Evolutionary conservation across 92 coral and sea anemone genomes (phyloP).

Genomic region (Epizoanthus illoricatus): DNA sequence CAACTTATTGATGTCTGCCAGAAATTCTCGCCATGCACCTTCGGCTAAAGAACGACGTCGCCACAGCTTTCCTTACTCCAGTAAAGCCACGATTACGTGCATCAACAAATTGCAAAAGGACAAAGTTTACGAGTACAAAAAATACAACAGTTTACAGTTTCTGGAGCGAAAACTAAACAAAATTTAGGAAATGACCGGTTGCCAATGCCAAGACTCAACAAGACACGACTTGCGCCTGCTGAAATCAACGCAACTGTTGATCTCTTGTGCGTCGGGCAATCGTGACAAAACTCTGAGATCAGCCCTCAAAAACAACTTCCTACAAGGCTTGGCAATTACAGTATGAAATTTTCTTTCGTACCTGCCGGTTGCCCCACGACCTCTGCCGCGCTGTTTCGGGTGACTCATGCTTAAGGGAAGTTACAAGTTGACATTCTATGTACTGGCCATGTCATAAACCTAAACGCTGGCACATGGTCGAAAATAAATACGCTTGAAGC

Average conservation of each 20-base stretch:
- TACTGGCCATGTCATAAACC: conserved; percentile 41
- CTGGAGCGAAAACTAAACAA: conserved; percentile 13
- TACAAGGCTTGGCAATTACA: conserved; percentile 15
- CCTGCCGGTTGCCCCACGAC: conserved; percentile 80
- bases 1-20: conserved; percentile 21
- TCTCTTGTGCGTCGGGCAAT: conserved; percentile 27
- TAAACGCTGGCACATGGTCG: conserved; percentile 27
- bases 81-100: neutral
- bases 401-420: conserved; percentile 79
- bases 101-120: neutral
- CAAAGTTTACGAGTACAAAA: neutral
- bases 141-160: neutral
- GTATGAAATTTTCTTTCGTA: conserved; percentile 12
- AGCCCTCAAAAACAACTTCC: conserved; percentile 16
- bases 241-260: conserved; percentile 10
- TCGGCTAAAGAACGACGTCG: conserved; percentile 14
- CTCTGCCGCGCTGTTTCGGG: conserved; percentile 66
- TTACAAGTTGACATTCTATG: conserved; percentile 79
- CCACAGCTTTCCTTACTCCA: neutral
- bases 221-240: conserved; percentile 23
- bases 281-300: conserved; percentile 16
- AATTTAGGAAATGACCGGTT: conserved; percentile 40
- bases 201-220: neutral
- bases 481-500: conserved; percentile 28
- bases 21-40: conserved; percentile 15